Base-by-base conservation (phyloP, 2,888 invertebrate genomes). In the Lamellibrachia satsuma region DNA sequence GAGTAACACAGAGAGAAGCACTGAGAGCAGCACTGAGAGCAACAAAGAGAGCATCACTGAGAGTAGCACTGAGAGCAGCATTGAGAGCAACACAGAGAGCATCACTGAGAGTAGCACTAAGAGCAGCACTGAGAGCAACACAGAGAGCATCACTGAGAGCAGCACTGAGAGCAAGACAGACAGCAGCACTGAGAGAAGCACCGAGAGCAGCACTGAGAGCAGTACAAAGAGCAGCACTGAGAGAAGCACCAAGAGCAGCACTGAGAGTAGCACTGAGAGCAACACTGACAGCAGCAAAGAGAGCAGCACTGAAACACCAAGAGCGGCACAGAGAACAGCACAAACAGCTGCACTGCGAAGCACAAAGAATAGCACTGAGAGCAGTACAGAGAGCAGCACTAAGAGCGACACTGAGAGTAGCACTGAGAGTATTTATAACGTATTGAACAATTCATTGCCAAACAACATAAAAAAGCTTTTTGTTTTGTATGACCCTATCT, bases 1-100 rank as follows among this genome's bases (percentile, higher is more conserved):
- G 91, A 91, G 7, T 22, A 91, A n/a, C 11, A 52, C 8, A 11
- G 51, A 91, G 91, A 91, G 7, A 3, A n/a, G 11, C 0, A 52
- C 22, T 52, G 91, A 91, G 9, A 39, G 91, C 11, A 91, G 91
- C 9, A 52, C 15, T 51, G 91, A 91, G 91, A 91, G 91, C 52
- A 91, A 27, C 11, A 15, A 0, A 0, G 51, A 91, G 91, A 91
- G 51, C 2, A 91, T 0, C 1, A 52, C 22, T 51, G 52, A 91
- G 7, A 39, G 9, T 11, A 91, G 91, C 11, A 52, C 22, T 51
- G 22, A 91, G 22, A 15, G 90, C 51, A 90, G 90, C 7, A 51
- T 6, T 27, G 7, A 90, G 15, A 9, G 27, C 1, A 90, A 51
- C 7, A 51, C 2, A 2, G 52, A 90, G 15, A 90, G 90, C 55